Evolutionary conservation across 1,140 invertebrate genomes (phyloP), one percentile per base, ranked within the genome.

Genomic region (Drosophila tropicalis): DNA sequence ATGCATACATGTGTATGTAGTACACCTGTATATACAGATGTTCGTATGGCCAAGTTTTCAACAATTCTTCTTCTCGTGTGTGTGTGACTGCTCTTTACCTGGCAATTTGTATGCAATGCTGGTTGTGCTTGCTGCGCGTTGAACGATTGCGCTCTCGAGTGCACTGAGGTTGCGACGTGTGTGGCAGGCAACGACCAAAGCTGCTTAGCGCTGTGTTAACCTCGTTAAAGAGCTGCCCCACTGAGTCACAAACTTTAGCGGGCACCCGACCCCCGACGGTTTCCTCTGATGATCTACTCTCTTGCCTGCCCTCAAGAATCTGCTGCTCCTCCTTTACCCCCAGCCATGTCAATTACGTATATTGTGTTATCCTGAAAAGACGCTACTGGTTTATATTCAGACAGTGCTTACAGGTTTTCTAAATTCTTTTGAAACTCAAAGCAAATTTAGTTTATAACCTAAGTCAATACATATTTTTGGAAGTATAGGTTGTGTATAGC

Each of bases 81-180:
- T 79, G 66, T 70, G 71, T 71, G 65, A 57, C n/a, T 17, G 55
- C 25, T 22, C 17, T 19, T 40, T 41, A 61, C 58, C 34, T 62
- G 61, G 62, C 79, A 83, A 87, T 87, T 87, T 83, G 80, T 87
- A 87, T 87, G 83, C 83, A 87, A 74, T 70, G 60, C 57, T 74
- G 40, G 71, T 55, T 62, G 34, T 67, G 68, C 76, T 69, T 66
- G 77, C 79, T 73, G 60, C 65, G 76, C 76, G 70, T 75, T 76
- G 80, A 85, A 83, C 84, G 83, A 89, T 80, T 89, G 76, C 82
- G 78, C 76, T 77, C 72, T 83, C 72, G 67, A 89, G 83, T 87
- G 84, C 84, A 77, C 64, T 73, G 74, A 85, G 82, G 82, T 75
- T 71, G 82, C 74, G 62, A 57, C 68, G 61, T 54, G 66, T 62